Conservation (phyloP, 1,140 invertebrate genomes). For the Whitmania pigra region DNA sequence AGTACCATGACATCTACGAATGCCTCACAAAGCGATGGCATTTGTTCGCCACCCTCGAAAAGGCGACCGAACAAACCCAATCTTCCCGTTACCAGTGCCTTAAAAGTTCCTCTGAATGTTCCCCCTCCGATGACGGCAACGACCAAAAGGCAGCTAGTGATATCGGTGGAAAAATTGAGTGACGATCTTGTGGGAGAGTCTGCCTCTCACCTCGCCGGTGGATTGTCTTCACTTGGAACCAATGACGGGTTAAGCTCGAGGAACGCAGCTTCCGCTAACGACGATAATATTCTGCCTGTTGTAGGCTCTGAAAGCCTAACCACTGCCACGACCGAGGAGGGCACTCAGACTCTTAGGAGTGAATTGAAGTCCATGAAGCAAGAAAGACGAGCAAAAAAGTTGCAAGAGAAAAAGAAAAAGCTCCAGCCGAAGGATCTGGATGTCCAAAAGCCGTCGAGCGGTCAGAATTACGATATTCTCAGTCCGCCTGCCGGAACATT, state of each 20-base stretch:
- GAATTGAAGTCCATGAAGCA: background rate
- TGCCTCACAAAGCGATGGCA: background rate
- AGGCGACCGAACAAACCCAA: background rate
- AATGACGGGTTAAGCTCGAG: background rate
- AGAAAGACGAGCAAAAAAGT: slow-evolving; percentile 6
- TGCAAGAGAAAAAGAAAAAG: background rate
- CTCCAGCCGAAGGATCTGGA: background rate
- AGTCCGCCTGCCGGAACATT: background rate
- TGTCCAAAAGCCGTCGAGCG: background rate
- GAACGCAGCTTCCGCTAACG: background rate
- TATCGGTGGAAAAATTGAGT: background rate
- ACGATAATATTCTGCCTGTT: background rate
- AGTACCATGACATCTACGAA: background rate
- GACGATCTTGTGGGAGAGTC: background rate
- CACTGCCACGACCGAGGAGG: background rate
- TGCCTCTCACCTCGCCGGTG: no score
- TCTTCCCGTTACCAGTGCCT: no score
- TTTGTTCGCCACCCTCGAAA: background rate
- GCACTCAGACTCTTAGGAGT: background rate
- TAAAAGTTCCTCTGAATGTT: no score
- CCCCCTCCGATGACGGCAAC: background rate
- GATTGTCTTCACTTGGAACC: no score
- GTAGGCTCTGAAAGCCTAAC: background rate
- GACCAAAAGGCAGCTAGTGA: background rate
- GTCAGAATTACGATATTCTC: background rate